These are phyloP conservation scores for Forbesichthys papilliferus DNA, from an alignment of 2,113 vertebrate genomes.

Conservation along the genomic window DNA sequence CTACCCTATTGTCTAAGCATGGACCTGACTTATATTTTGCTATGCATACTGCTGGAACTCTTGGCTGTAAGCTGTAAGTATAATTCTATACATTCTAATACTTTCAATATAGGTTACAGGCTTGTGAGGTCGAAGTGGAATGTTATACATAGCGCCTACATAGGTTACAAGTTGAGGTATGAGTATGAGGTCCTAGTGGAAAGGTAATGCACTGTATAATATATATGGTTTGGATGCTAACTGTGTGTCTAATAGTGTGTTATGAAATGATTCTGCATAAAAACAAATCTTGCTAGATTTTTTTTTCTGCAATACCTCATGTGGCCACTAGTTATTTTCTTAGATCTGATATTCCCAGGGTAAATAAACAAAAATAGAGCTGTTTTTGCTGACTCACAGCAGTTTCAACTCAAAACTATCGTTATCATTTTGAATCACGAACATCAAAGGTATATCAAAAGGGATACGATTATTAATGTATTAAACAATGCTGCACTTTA, in stretches of 20 bases:
- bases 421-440: too few relatives aligned
- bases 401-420: conserved; percentile 8
- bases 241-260: not conserved
- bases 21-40: conserved; percentile 55
- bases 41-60: conserved; percentile 61
- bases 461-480: too few relatives aligned
- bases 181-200: too few relatives aligned
- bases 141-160: not conserved
- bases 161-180: not conserved
- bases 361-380: conserved; percentile 1
- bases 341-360: conserved; percentile 11
- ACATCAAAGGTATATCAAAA: too few relatives aligned
- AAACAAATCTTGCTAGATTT: too few relatives aligned
- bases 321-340: not conserved
- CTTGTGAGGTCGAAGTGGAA: not conserved
- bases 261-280: too few relatives aligned
- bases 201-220: too few relatives aligned
- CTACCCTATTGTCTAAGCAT: conserved; percentile 56
- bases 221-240: not conserved
- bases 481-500: too few relatives aligned
- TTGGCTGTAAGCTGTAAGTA: conserved; percentile 73
- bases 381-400: not conserved
- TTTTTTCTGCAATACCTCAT: not conserved
- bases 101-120: not conserved
- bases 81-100: not conserved